These are phyloP conservation scores for Tauraco hartlaubi DNA, from an alignment of 2,797 vertebrate genomes.

Conservation along the genomic window DNA sequence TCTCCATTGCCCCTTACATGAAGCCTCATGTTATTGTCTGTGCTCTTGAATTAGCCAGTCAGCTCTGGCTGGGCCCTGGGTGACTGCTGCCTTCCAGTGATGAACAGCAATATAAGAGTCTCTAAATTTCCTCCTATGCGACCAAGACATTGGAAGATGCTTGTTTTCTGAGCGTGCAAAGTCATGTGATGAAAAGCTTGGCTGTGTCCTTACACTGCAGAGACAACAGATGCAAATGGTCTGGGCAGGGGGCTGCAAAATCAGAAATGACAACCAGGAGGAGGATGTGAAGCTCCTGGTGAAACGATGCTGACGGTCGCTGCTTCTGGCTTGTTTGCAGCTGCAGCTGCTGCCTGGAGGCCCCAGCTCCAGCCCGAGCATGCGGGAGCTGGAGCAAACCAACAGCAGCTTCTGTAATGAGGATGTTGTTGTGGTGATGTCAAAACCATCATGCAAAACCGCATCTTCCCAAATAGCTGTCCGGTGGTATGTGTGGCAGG, in stretches of 20 bases:
- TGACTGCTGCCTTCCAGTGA: background rate
- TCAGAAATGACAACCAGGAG: background rate
- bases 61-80: background rate
- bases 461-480: background rate
- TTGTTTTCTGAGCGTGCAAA: background rate
- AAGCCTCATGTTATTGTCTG: background rate
- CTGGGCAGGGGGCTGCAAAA: background rate
- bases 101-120: background rate
- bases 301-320: background rate
- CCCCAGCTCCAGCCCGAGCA: background rate
- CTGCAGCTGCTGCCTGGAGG: background rate
- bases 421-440: background rate
- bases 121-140: background rate
- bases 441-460: background rate
- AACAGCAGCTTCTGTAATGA: background rate
- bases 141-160: background rate
- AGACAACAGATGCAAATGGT: background rate
- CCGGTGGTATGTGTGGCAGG: accelerated
- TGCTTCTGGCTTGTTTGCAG: background rate
- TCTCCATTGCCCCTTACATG: background rate
- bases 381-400: background rate
- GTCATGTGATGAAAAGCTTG: background rate
- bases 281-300: background rate
- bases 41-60: background rate
- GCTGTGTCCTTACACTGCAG: background rate